Evolutionary conservation across 2,113 vertebrate species (phyloP), one percentile per base, ranked within the genome.

Genomic region (Helogale parvula): DNA sequence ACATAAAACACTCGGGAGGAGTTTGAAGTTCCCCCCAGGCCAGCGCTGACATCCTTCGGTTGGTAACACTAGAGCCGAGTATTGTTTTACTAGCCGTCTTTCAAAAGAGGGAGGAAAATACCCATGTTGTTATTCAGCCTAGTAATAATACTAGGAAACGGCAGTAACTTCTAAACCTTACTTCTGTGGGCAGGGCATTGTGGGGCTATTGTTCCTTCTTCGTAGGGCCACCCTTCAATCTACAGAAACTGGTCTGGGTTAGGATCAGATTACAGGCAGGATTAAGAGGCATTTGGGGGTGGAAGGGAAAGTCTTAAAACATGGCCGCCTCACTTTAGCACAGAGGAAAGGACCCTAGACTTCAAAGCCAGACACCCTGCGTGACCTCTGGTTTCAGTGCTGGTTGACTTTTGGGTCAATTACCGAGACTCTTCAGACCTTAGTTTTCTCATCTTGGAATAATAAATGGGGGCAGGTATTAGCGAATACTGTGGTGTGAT

Each of bases 51-150:
- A 97, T 89, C 98, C 81, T 96, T 85, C 63, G 89, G 69, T 79
- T 82, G 96, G 98, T 98, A 98, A 99, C 93, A 83, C 60, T 96
- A 98, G 98, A 98, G 96, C 96, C 93, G 63, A 86, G 80, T 86
- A 98, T 99, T 98, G 96, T 98, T 99, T 98, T 97, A 83, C 90
- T 97, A 96, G 76, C 80, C 82, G 92, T 93, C 98, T 97, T 92
- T 98, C 79, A 87, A 90, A 98, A 98, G 97, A 80, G 21, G 82
- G 93, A 96, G 50, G 96, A 97, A 96, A 83, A 93, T 87, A 81
- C 76, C 57, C 65, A 35, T 66, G 88, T 54, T 74, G 92, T 96
- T 96, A 82, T 86, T 95, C 71, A 83, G n/a, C n/a, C 25, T 52
- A 12, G 23, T 81, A 88, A 74, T 92, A 90, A 88, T 69, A 38